Percentiles rank a stretch among this genome's conserved stretches.
phyloP scores from a whole-genome alignment of 2,113 vertebrate genomes.

The Dipodomys stephensi region DNA sequence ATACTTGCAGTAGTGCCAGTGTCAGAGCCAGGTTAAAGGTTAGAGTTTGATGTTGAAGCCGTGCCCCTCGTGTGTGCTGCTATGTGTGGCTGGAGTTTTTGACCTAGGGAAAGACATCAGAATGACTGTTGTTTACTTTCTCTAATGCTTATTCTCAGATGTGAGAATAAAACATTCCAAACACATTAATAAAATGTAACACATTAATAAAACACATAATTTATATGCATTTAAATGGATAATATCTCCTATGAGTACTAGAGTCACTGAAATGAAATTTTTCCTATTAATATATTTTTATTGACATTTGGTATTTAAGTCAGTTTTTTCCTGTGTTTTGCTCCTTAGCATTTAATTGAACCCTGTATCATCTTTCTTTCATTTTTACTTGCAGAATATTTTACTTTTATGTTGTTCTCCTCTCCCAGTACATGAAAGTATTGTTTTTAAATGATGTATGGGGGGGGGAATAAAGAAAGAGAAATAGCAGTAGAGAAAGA shows the following conservation, averaged over 20 bases:
- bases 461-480: not conserved
- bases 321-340: conserved; percentile 35
- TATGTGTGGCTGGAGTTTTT: not conserved
- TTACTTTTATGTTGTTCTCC: conserved; percentile 37
- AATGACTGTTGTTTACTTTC: not conserved
- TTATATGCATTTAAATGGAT: not conserved
- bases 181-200: not conserved
- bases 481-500: not conserved
- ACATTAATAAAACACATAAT: not conserved
- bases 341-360: conserved; percentile 32
- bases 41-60: not conserved
- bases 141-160: not conserved
- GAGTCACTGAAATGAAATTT: not conserved
- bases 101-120: not conserved
- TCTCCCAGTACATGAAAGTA: not conserved
- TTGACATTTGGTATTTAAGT: not conserved
- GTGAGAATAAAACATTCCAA: conserved; percentile 32
- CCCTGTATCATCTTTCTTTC: not conserved
- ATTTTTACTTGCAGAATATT: conserved; percentile 38
- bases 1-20: not conserved
- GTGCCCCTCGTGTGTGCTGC: not conserved
- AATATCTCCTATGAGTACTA: not conserved
- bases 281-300: conserved; percentile 45
- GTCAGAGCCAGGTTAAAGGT: not conserved
- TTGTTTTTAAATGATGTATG: conserved; percentile 31